Base-by-base conservation (phyloP, 1,140 invertebrate genomes). In the Drosophila guanche region DNA sequence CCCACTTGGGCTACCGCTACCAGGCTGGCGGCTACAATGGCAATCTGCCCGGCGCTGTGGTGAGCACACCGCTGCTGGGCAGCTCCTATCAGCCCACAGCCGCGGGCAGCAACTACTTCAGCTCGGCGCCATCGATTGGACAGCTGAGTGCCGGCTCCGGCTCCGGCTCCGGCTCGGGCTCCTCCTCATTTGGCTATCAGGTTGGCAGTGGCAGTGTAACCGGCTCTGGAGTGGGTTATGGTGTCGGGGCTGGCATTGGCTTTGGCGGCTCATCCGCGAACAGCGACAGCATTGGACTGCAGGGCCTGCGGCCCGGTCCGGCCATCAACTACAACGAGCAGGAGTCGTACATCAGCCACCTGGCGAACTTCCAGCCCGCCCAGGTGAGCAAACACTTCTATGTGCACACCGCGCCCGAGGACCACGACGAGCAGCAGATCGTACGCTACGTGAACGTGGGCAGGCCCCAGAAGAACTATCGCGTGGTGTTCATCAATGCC, bases 401-500 rank as follows among this genome's bases (percentile, higher is more conserved):
- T 89, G 93, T 95, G 2, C 95, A 95, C 74, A 94, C 95, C 29
- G 95, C 95, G 29, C 95, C 95, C 2, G 94, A 94, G 76, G 95
- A 95, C 79, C 94, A 93, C 1, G 93, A 94, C 60, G 84, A 91
- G 42, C 83, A 88, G 60, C 77, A 90, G 57, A 80, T 90, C 56
- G 85, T 83, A 92, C 94, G 80, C 77, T 80, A 90, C 29, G 76
- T 91, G 59, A 91, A 86, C 14, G 72, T 91, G 47, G 90, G 90
- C 22, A 92, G 94, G 5, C 92, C 95, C 56, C 95, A 95, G 91
- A 96, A 96, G 83, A 95, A 96, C 92, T 96, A 96, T 92, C 95
- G 96, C 79, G 96, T 97, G 79, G 96, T 97, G 85, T 96, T 96
- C 94, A 96, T 97, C 92, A 96, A 96, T 93, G 95, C 96, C 10